Base-by-base conservation (phyloP, 53 echinoderm and acorn worm species). In the Arbacia lixula region DNA sequence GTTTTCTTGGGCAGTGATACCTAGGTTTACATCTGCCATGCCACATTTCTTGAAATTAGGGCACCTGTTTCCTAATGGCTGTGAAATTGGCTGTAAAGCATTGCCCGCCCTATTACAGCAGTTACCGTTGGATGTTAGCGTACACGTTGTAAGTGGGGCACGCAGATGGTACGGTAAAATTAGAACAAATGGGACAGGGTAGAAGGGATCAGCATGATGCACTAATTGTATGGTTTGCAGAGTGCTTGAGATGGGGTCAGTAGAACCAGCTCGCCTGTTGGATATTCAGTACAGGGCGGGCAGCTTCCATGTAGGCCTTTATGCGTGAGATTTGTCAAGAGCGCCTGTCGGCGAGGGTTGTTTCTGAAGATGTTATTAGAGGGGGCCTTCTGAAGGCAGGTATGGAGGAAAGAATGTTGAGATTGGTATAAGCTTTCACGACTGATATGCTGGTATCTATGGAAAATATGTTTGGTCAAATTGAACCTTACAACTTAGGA, bases 131-230 rank as follows among this genome's bases (percentile, higher is more conserved):
- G n/a, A n/a, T n/a, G n/a, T n/a, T n/a, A n/a, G n/a, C n/a, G n/a
- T n/a, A n/a, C n/a, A n/a, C n/a, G n/a, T 41, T 71, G 71, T 71
- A 71, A 40, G 11, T 71, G 43, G 71, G 71, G 71, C 71, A 71
- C 41, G 71, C 71, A 42, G 71, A 71, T 66, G 66, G 66, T 66
- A 22, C 38, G 38, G 36, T 37, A 35, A 37, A 66, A 66, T 71
- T 46, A 71, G 71, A 43, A 24, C 71, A 49, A 69, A 69, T 69
- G 42, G 19, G 69, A 41, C 69, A 26, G 69, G 69, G 36, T 1
- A 71, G 27, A 2, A 37, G 66, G 38, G 36, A 36, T 66, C 8
- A 22, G n/a, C 22, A 34, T 37, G 36, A 20, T 14, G 19, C 38
- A 24, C 66, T 66, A 66, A 66, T 66, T 66, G 66, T 66, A 22